These are phyloP conservation scores for Limenitis camilla DNA, from an alignment of 2,888 invertebrate species.

Conservation along the genomic window DNA sequence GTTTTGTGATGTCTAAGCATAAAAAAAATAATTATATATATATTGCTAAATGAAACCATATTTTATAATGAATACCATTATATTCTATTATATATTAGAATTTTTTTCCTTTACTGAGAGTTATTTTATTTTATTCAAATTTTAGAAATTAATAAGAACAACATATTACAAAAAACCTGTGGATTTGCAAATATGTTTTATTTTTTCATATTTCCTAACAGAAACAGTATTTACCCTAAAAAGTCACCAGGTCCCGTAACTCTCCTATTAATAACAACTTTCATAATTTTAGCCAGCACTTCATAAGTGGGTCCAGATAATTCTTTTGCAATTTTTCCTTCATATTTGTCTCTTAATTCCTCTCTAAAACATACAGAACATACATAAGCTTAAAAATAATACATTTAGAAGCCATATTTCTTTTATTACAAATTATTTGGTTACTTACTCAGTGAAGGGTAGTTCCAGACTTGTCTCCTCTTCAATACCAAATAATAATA, in stretches of 20 bases:
- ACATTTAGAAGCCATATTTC: not conserved
- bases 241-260: constrained; percentile 96
- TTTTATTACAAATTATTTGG: not conserved
- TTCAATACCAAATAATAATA: constrained; percentile 94
- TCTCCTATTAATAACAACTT: constrained; percentile 93
- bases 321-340: constrained; percentile 92
- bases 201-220: not conserved
- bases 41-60: too few relatives aligned
- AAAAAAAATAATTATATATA: too few relatives aligned
- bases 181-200: too few relatives aligned
- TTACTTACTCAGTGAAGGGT: constrained; percentile 89
- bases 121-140: too few relatives aligned
- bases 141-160: too few relatives aligned
- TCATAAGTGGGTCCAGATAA: constrained; percentile 95
- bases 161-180: too few relatives aligned
- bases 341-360: constrained; percentile 94
- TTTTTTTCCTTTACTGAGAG: too few relatives aligned
- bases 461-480: constrained; percentile 94
- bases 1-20: constrained; percentile 87
- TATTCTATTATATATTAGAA: too few relatives aligned
- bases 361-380: constrained; percentile 72
- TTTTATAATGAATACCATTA: too few relatives aligned
- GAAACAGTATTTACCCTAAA: constrained; percentile 79
- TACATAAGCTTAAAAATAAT: not conserved
- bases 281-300: constrained; percentile 97